A percentile compares a stretch with the other conserved stretches of the same genome.
Evolutionary conservation across 2,888 invertebrate species (phyloP).

Genomic region (Craniophora ligustri): DNA sequence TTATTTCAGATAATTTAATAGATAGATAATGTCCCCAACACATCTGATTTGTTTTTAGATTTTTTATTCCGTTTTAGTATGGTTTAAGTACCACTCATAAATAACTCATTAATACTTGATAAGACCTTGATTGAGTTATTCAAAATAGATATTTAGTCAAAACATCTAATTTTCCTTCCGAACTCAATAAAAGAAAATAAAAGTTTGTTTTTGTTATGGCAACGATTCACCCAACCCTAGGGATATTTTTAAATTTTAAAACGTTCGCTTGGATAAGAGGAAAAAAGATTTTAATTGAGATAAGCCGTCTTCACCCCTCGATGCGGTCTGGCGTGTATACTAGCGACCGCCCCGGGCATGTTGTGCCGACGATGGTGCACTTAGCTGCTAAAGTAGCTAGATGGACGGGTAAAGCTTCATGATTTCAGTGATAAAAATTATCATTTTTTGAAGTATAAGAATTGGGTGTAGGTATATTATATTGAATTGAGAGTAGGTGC

Average conservation of each 20-base stretch:
- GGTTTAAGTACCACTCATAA: neutral
- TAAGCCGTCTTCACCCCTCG: conserved; percentile 70
- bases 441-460: too few relatives aligned
- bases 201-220: conserved; percentile 61
- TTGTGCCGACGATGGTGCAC: conserved; percentile 34
- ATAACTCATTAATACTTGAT: neutral
- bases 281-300: conserved; percentile 78
- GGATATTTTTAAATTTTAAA: conserved; percentile 76
- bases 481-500: too few relatives aligned
- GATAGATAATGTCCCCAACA: too few relatives aligned
- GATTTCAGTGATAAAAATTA: conserved; percentile 5
- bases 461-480: too few relatives aligned
- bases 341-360: conserved; percentile 56
- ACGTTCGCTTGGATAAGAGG: conserved; percentile 61
- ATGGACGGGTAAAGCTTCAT: conserved; percentile 20
- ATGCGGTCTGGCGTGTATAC: conserved; percentile 47
- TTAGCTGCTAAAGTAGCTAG: conserved; percentile 39
- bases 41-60: too few relatives aligned
- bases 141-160: conserved; percentile 24
- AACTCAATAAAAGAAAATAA: conserved; percentile 50
- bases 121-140: conserved; percentile 20
- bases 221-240: conserved; percentile 61
- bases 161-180: conserved; percentile 38
- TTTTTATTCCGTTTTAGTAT: too few relatives aligned
- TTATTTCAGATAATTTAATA: too few relatives aligned